A percentile compares a stretch with the other conserved stretches of the same genome.
Evolutionary conservation across 2,797 vertebrate genomes (phyloP).

Genomic region (Pitangus sulphuratus): DNA sequence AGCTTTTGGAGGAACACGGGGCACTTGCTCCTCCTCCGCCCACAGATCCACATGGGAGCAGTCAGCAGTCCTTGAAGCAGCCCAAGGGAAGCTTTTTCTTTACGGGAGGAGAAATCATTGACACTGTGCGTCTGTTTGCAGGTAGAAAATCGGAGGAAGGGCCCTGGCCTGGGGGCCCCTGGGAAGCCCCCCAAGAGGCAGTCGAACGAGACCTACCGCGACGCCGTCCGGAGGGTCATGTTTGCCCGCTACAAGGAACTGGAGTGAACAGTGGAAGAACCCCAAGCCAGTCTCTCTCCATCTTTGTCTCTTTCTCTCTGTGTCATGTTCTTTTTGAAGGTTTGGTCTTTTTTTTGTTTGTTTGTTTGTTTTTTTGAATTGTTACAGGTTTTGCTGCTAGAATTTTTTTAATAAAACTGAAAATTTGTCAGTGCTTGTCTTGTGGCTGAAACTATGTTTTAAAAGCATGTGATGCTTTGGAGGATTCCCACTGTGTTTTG

Average conservation of each 20-base stretch:
- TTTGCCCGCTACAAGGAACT: constrained; percentile 97
- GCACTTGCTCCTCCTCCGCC: background rate
- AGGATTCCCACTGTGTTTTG: accelerated
- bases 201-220: constrained; percentile 88
- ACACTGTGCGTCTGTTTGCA: constrained; percentile 42
- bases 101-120: background rate
- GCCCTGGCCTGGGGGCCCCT: constrained; percentile 71
- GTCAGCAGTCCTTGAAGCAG: background rate
- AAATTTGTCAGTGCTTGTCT: constrained; percentile 49
- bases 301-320: constrained; percentile 67
- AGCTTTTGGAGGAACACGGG: background rate
- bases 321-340: constrained; percentile 49
- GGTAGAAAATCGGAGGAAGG: constrained; percentile 85
- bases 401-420: constrained; percentile 80
- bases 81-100: background rate
- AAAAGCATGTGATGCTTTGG: background rate
- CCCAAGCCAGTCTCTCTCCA: background rate
- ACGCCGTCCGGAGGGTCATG: constrained; percentile 95
- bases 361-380: constrained; percentile 63
- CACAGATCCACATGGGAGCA: accelerated
- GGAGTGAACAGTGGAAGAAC: constrained; percentile 78
- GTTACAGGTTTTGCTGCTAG: constrained; percentile 83
- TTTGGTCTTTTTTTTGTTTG: background rate
- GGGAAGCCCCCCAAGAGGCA: constrained; percentile 85
- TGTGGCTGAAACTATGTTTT: background rate